Conservation (phyloP, 1,140 invertebrate genomes). For the Listronotus oregonensis region DNA sequence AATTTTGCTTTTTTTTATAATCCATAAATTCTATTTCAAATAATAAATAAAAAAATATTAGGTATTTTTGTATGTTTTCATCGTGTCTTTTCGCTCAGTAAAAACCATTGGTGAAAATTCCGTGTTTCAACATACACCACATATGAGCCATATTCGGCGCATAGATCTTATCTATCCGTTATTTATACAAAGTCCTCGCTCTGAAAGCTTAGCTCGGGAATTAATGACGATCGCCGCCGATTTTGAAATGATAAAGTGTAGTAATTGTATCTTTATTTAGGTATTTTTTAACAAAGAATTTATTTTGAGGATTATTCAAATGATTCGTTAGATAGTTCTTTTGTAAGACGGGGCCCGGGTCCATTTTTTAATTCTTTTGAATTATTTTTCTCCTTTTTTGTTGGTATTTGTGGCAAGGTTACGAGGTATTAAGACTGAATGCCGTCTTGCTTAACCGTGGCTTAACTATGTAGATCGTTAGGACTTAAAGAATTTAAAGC, state of each 20-base stretch:
- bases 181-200: slow-evolving; percentile 46
- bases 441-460: too few relatives aligned
- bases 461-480: too few relatives aligned
- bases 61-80: too few relatives aligned
- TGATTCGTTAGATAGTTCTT: slow-evolving; percentile 30
- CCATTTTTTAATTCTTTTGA: slow-evolving; percentile 21
- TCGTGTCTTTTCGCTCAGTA: too few relatives aligned
- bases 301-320: slow-evolving; percentile 37
- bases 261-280: slow-evolving; percentile 49
- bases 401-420: not conserved
- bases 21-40: too few relatives aligned
- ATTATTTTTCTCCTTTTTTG: slow-evolving; percentile 8
- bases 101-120: slow-evolving; percentile 1
- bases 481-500: too few relatives aligned
- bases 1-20: too few relatives aligned
- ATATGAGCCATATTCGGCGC: slow-evolving; percentile 35
- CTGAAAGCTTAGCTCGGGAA: slow-evolving; percentile 45
- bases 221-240: slow-evolving; percentile 46
- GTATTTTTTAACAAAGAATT: slow-evolving; percentile 42
- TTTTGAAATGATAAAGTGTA: slow-evolving; percentile 49
- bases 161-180: slow-evolving; percentile 44
- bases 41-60: too few relatives aligned
- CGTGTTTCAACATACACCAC: not conserved
- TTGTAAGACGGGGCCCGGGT: slow-evolving; percentile 7
- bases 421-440: not conserved